These are phyloP conservation scores for Eumaeus atala DNA, from an alignment of 1,140 invertebrate species.

Conservation along the genomic window DNA sequence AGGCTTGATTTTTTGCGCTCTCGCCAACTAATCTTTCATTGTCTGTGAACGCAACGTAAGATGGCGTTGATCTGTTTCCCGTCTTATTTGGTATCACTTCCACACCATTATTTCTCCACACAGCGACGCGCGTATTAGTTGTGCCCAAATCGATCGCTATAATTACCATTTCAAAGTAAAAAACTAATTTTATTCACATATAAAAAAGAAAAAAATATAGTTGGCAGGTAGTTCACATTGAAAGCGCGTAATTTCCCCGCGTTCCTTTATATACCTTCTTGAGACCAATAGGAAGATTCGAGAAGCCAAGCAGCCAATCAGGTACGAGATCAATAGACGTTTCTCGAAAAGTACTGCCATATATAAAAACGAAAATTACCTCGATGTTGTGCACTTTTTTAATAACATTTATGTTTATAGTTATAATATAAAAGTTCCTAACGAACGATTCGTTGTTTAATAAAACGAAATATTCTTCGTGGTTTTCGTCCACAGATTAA, in stretches of 20 bases:
- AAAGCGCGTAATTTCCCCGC: conserved; percentile 18
- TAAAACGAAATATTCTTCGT: too few species aligned
- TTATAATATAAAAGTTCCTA: too few species aligned
- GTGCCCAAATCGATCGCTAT: conserved; percentile 82
- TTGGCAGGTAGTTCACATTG: conserved; percentile 5
- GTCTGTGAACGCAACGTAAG: conserved; percentile 75
- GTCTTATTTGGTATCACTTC: conserved; percentile 93
- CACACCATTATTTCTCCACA: conserved; percentile 83
- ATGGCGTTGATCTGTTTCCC: conserved; percentile 85
- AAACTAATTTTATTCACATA: background rate
- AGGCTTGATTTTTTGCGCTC: conserved; percentile 61
- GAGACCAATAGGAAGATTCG: conserved; percentile 44
- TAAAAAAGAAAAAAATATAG: background rate
- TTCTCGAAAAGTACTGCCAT: conserved; percentile 45
- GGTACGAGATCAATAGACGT: conserved; percentile 25
- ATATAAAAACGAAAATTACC: background rate
- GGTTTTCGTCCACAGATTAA: too few species aligned
- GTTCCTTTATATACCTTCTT: conserved; percentile 34
- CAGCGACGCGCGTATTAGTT: conserved; percentile 82
- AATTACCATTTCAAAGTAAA: conserved; percentile 59
- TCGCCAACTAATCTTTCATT: conserved; percentile 84
- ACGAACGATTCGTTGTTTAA: too few species aligned
- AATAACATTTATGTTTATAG: too few species aligned
- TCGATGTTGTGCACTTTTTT: too few species aligned
- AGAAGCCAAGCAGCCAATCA: conserved; percentile 41